phyloP scores from a whole-genome alignment of 2,888 invertebrate species.

The Tetranychus piercei region DNA sequence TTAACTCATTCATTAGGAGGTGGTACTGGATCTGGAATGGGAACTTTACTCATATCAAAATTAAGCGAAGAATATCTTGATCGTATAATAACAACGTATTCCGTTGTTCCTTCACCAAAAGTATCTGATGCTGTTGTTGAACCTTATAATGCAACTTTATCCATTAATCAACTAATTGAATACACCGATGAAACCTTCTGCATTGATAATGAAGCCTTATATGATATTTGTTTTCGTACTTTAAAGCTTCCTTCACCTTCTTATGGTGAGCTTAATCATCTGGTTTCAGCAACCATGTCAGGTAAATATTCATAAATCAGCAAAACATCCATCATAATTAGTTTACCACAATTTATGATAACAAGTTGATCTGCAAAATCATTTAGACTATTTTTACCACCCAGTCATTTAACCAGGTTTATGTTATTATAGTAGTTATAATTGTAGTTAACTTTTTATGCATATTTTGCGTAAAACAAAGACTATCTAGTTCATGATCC shows the following conservation, averaged over 20 bases:
- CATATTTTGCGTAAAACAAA: too few species aligned
- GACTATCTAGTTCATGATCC: too few species aligned
- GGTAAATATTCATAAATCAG: slow-evolving; percentile 25
- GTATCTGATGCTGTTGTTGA: slow-evolving; percentile 39
- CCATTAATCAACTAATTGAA: slow-evolving; percentile 37
- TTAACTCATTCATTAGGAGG: slow-evolving; percentile 60
- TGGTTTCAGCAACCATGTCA: slow-evolving; percentile 33
- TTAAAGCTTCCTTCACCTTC: slow-evolving; percentile 39
- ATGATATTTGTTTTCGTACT: slow-evolving; percentile 42
- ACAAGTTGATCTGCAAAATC: too few species aligned
- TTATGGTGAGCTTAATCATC: slow-evolving; percentile 40
- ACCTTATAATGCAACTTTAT: slow-evolving; percentile 37
- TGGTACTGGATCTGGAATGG: slow-evolving; percentile 61
- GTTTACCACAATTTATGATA: too few species aligned
- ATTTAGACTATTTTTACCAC: neutral
- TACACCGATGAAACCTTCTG: slow-evolving; percentile 39
- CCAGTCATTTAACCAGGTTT: too few species aligned
- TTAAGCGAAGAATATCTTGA: slow-evolving; percentile 70
- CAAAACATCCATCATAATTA: too few species aligned
- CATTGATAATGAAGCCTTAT: slow-evolving; percentile 40
- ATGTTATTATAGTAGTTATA: too few species aligned
- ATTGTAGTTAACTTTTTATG: too few species aligned
- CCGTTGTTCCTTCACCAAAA: slow-evolving; percentile 64
- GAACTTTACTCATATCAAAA: slow-evolving; percentile 60
- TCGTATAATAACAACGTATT: slow-evolving; percentile 61